phyloP scores from a whole-genome alignment of 1,140 invertebrate genomes.

The Stegodyphus dumicola region DNA sequence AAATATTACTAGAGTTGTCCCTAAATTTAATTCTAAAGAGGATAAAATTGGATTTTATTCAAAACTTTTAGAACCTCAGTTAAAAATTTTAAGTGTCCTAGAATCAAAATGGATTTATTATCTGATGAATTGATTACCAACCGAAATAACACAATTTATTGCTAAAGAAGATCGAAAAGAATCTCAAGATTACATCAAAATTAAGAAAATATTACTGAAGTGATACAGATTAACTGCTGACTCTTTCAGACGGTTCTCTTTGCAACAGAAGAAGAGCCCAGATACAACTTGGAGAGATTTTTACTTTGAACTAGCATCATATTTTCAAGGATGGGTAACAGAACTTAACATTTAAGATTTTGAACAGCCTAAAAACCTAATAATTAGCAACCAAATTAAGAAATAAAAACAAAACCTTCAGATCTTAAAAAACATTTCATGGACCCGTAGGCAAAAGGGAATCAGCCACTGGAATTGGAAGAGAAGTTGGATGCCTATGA shows the following conservation, averaged over 20 bases:
- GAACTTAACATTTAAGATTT: not conserved
- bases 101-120: not conserved
- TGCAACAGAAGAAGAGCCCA: not conserved
- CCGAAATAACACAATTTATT: conserved; percentile 9
- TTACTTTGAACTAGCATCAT: not conserved
- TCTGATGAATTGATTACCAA: conserved; percentile 3
- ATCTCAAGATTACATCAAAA: not conserved
- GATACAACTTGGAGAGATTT: conserved; percentile 6
- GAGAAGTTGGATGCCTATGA: not conserved
- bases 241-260: not conserved
- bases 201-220: conserved; percentile 3
- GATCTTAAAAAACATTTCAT: not conserved
- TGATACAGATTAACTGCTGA: not conserved
- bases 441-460: not conserved
- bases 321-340: not conserved
- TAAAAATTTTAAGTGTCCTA: conserved; percentile 1
- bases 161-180: conserved; percentile 12
- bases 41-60: not conserved
- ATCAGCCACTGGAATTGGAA: not conserved
- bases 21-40: not conserved
- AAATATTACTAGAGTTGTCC: not conserved
- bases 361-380: not conserved
- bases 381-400: not conserved
- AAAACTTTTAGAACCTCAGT: conserved; percentile 1
- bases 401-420: too few relatives aligned